A percentile compares a stretch with the other conserved stretches of the same genome.
These are phyloP conservation scores for Sminthopsis crassicaudata DNA, from an alignment of 2,113 vertebrate species.

Conservation along the genomic window DNA sequence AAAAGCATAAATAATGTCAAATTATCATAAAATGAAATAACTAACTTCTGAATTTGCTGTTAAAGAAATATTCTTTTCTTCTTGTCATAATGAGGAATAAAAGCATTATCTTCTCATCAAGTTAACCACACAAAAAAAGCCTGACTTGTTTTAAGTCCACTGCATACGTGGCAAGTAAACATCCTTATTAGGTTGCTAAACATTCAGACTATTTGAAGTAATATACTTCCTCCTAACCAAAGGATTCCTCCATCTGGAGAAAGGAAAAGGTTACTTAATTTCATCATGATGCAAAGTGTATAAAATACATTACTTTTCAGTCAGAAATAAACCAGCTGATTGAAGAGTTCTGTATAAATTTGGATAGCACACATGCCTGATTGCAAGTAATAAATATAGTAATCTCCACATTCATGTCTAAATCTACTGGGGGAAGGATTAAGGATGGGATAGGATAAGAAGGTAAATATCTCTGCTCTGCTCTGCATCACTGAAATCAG, in stretches of 20 bases:
- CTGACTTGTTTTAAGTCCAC: conserved; percentile 64
- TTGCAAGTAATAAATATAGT: conserved; percentile 32
- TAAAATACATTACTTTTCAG: conserved; percentile 34
- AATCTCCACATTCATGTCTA: conserved; percentile 1
- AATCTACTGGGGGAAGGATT: background rate
- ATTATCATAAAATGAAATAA: conserved; percentile 65
- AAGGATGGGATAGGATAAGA: background rate
- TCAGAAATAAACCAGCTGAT: conserved; percentile 44
- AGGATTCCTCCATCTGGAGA: conserved; percentile 12
- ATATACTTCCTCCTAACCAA: conserved; percentile 44
- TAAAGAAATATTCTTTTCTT: conserved; percentile 54
- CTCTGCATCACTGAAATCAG: conserved; percentile 20
- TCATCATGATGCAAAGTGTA: background rate
- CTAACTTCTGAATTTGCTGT: conserved; percentile 60
- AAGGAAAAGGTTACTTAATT: conserved; percentile 19
- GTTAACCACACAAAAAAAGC: conserved; percentile 72
- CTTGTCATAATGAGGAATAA: conserved; percentile 61
- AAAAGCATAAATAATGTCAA: conserved; percentile 73
- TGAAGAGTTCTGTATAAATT: conserved; percentile 3
- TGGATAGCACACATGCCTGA: background rate
- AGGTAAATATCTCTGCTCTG: background rate
- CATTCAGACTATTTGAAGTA: conserved; percentile 60
- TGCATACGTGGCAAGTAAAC: conserved; percentile 76
- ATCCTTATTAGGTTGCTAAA: conserved; percentile 62
- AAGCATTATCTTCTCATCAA: conserved; percentile 60